Evolutionary conservation across 1,140 invertebrate genomes (phyloP), one percentile per base, ranked within the genome.

Genomic region (Diabrotica virgifera): DNA sequence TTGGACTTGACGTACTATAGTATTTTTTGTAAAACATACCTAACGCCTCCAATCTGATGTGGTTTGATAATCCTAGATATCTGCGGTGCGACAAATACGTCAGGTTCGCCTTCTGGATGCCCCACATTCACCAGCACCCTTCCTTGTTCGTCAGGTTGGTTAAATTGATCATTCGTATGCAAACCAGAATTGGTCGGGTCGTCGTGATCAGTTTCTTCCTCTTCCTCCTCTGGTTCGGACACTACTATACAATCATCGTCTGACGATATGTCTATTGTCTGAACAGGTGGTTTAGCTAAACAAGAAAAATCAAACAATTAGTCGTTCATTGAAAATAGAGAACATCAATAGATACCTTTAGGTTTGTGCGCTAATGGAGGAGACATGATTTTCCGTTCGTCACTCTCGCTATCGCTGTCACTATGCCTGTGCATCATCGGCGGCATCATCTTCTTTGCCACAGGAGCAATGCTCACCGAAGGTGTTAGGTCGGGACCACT

Each of bases 41-140:
- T 46, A n/a, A 46, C 40, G 8, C 40, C 96, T 60, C 96, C 96
- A 80, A 98, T 97, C 86, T 95, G 85, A 87, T 99, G 97, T 5
- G 96, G 95, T 83, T 99, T 99, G 40, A 99, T 95, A 58, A 93
- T 86, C 71, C 89, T 85, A 0, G 94, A 92, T 57, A 99, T 91
- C 79, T 98, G 95, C 4, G 93, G 91, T 6, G 96, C 92, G 40
- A 99, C 83, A 79, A 91, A 99, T 53, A 99, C 91, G 77, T 97
- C 96, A 14, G 90, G 89, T 75, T 99, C 97, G 59, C 89, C 88
- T 52, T 91, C 87, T 0, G 94, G 91, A 82, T 98, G 96, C n/a
- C 94, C 96, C 52, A 98, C 89, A 80, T 99, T 99, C 35, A 99
- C 91, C 37, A 98, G 81, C 13, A 99, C 94, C 52, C 93, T 83